Percentiles rank a stretch among this genome's conserved stretches.
phyloP scores from a whole-genome alignment of 1,140 invertebrate genomes.

The Drosophila asahinai region DNA sequence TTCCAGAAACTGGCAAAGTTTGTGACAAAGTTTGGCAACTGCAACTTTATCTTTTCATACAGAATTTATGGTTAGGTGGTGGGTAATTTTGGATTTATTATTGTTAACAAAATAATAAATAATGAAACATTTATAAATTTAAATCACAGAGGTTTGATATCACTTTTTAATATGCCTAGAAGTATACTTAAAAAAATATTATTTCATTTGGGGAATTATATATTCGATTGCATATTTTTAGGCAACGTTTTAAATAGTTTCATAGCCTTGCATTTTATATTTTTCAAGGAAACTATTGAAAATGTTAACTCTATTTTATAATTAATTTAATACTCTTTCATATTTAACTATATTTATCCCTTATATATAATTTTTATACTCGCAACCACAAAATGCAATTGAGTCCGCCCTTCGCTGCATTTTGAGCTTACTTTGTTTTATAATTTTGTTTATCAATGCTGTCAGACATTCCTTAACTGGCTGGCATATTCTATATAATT shows the following conservation, averaged over 20 bases:
- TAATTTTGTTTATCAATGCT: conserved; percentile 1
- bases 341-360: no score
- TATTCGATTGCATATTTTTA: no score
- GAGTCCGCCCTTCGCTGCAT: neutral
- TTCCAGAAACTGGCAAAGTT: conserved; percentile 45
- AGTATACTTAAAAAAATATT: neutral
- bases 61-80: conserved; percentile 30
- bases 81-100: neutral
- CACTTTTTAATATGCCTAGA: neutral
- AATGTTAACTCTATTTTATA: no score
- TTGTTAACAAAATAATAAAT: neutral
- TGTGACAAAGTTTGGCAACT: conserved; percentile 37
- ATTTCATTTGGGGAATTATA: neutral
- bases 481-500: conserved; percentile 35
- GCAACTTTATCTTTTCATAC: conserved; percentile 26
- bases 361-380: no score
- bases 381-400: neutral
- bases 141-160: no score
- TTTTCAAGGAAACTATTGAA: no score
- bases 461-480: conserved; percentile 21
- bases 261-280: no score
- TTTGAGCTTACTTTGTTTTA: conserved; percentile 1
- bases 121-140: no score
- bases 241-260: neutral
- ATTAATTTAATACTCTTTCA: no score